Evolutionary conservation across 92 coral and sea anemone genomes (phyloP).

Genomic region (Epizoanthus rinbou): DNA sequence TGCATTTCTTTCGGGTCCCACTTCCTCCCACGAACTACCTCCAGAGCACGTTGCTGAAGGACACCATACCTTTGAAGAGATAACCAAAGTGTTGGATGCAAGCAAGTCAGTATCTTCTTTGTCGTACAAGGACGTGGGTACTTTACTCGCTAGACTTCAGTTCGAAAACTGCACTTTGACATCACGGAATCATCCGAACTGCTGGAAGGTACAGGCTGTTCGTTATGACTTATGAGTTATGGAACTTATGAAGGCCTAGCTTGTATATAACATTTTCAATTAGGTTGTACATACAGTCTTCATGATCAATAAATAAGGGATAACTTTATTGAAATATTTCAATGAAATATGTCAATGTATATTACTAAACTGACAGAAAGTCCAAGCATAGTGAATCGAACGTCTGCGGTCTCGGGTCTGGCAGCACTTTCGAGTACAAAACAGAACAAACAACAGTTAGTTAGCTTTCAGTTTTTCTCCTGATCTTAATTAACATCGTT

Average conservation of each 20-base stretch:
- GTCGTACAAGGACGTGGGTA: slow-evolving; percentile 23
- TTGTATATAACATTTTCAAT: no score
- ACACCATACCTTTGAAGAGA: slow-evolving; percentile 26
- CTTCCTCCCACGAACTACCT: slow-evolving; percentile 6
- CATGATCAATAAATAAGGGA: background rate
- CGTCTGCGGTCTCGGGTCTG: background rate
- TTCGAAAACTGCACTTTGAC: slow-evolving; percentile 22
- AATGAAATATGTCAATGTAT: no score
- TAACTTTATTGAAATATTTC: no score
- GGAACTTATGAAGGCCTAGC: no score
- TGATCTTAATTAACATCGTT: background rate
- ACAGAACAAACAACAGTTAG: background rate
- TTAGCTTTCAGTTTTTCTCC: background rate
- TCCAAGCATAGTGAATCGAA: background rate
- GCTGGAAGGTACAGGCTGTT: slow-evolving; percentile 52
- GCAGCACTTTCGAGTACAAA: background rate
- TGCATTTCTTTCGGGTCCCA: background rate
- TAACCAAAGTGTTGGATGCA: slow-evolving; percentile 20
- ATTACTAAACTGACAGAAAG: background rate
- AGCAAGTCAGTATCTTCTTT: slow-evolving; percentile 3
- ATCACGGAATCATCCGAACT: background rate
- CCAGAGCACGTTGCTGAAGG: background rate
- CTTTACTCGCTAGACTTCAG: slow-evolving; percentile 13
- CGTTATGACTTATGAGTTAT: no score
- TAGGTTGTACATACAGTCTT: background rate